phyloP scores from a whole-genome alignment of 2,113 vertebrate species.

The Alligator mississippiensis region DNA sequence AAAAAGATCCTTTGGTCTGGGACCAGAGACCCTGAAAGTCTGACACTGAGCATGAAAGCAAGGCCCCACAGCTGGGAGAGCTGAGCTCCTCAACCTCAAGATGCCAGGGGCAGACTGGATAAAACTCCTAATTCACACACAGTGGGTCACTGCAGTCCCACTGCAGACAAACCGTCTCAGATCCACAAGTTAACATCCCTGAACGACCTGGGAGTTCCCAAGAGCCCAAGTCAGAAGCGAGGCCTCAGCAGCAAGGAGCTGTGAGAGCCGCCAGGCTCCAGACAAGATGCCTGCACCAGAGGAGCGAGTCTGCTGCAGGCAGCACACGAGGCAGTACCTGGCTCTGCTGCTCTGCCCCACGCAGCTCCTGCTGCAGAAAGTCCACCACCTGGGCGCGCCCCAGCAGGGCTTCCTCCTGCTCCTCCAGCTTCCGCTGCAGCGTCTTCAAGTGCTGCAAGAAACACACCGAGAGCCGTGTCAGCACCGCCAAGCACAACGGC shows the following conservation, averaged over 20 bases:
- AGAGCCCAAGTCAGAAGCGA: background rate
- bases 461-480: background rate
- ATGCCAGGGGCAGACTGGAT: too few species aligned
- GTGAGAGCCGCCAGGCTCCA: background rate
- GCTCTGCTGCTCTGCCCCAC: slow-evolving; percentile 86
- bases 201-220: background rate
- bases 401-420: slow-evolving; percentile 84
- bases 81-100: background rate
- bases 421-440: slow-evolving; percentile 85
- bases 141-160: background rate
- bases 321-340: slow-evolving; percentile 76
- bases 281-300: background rate
- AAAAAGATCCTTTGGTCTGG: background rate
- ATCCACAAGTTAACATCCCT: background rate
- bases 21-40: background rate
- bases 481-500: accelerated
- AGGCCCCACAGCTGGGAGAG: background rate
- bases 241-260: background rate
- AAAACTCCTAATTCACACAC: too few species aligned
- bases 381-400: slow-evolving; percentile 87
- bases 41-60: background rate
- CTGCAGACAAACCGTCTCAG: background rate
- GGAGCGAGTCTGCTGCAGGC: background rate
- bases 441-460: slow-evolving; percentile 77
- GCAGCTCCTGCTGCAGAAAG: slow-evolving; percentile 90